Evolutionary conservation across 2,888 invertebrate species (phyloP).

Genomic region (Lasioglossum figueresi): DNA sequence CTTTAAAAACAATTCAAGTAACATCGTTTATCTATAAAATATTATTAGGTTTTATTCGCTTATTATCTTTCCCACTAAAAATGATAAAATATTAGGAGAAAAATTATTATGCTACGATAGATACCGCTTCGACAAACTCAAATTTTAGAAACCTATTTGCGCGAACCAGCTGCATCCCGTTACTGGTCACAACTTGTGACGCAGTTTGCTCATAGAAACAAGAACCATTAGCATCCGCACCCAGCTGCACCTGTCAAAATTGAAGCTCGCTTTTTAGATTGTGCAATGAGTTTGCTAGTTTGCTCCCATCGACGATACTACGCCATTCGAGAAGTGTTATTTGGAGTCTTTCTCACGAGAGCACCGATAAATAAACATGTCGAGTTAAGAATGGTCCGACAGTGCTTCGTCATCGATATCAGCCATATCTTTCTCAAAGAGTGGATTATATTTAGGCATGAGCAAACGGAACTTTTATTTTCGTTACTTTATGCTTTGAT

Average conservation of each 20-base stretch:
- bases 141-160: no score
- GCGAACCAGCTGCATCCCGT: neutral
- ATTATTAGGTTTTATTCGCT: no score
- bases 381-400: neutral
- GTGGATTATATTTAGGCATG: neutral
- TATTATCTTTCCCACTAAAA: no score
- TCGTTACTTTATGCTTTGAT: neutral
- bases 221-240: neutral
- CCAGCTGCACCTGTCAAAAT: neutral
- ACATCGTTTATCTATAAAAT: no score
- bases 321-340: neutral
- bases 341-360: neutral
- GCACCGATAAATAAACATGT: neutral
- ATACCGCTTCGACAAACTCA: no score
- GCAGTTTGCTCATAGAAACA: neutral
- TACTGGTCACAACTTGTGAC: neutral
- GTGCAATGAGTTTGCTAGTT: neutral
- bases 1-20: no score
- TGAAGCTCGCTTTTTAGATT: neutral
- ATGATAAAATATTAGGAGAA: no score
- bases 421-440: neutral
- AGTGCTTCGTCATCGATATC: neutral
- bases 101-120: no score
- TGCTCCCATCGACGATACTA: neutral
- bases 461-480: neutral